phyloP scores from a whole-genome alignment of 2,888 invertebrate species.

The Bugulina stolonifera region DNA sequence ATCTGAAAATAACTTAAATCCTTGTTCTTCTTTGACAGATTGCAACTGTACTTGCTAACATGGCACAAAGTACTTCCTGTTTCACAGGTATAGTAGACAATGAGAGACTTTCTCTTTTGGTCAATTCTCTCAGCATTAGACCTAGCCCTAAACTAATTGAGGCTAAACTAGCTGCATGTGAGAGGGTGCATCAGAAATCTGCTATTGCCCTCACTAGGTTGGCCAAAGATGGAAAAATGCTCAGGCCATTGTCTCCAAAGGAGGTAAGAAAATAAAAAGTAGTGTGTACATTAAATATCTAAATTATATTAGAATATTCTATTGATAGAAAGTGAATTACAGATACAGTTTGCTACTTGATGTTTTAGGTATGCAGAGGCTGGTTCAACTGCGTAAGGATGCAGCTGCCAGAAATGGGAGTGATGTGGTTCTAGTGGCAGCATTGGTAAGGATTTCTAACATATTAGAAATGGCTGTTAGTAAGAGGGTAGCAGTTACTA shows the following conservation, averaged over 20 bases:
- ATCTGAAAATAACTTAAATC: too few species aligned
- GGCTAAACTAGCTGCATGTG: conserved; percentile 63
- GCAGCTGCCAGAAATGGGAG: conserved; percentile 61
- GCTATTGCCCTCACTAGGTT: conserved; percentile 69
- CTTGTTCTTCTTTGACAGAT: conserved; percentile 63
- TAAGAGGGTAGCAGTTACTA: too few species aligned
- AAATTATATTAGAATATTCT: too few species aligned
- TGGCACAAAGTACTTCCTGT: conserved; percentile 65
- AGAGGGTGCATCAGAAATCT: conserved; percentile 73
- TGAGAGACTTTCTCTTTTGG: conserved; percentile 64
- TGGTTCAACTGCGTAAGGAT: conserved; percentile 65
- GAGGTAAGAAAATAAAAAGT: too few species aligned
- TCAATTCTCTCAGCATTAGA: conserved; percentile 66
- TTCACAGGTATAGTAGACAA: conserved; percentile 63
- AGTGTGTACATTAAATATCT: too few species aligned
- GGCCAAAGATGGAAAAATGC: conserved; percentile 45
- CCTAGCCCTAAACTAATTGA: conserved; percentile 55
- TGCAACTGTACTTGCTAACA: conserved; percentile 79
- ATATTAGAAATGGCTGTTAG: too few species aligned
- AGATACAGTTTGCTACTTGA: too few species aligned
- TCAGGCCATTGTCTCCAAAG: conserved; percentile 42
- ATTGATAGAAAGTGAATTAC: too few species aligned
- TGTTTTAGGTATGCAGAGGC: conserved; percentile 53
- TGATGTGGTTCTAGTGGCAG: conserved; percentile 64
- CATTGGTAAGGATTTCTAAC: conserved; percentile 57